Conservation (phyloP, 2,113 vertebrate genomes). For the Chauna torquata region DNA sequence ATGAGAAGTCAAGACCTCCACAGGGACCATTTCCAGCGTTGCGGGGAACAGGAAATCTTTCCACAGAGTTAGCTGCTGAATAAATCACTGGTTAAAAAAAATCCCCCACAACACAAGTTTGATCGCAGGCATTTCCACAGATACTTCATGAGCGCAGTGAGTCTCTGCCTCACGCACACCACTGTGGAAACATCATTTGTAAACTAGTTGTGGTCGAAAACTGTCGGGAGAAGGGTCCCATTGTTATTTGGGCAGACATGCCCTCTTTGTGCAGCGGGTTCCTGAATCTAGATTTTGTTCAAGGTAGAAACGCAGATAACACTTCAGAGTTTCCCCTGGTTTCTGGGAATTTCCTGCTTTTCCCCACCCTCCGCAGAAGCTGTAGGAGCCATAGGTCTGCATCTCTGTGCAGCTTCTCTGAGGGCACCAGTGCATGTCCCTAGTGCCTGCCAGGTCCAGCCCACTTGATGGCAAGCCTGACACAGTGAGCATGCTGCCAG, state of each 20-base stretch:
- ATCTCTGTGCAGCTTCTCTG: not conserved
- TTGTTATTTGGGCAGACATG: not conserved
- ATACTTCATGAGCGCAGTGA: not conserved
- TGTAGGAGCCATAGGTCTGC: not conserved
- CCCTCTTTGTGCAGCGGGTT: not conserved
- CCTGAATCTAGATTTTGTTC: not conserved
- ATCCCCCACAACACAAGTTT: not conserved
- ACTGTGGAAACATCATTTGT: not conserved
- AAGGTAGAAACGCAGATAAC: not conserved
- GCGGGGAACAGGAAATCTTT: not conserved
- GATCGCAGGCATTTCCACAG: not conserved
- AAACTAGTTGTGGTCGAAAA: not conserved
- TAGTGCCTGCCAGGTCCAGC: not conserved
- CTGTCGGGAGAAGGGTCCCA: not conserved
- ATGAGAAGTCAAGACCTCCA: not conserved
- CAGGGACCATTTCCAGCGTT: not conserved
- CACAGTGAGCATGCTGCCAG: fast-evolving
- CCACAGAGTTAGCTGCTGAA: not conserved
- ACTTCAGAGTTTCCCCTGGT: not conserved
- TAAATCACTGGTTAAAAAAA: not conserved
- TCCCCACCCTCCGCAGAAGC: not conserved
- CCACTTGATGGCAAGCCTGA: not conserved
- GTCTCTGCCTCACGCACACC: not conserved
- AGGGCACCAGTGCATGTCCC: not conserved
- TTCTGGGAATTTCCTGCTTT: not conserved